phyloP scores from a whole-genome alignment of 1,140 invertebrate species.

The Caenorhabditis remanei region DNA sequence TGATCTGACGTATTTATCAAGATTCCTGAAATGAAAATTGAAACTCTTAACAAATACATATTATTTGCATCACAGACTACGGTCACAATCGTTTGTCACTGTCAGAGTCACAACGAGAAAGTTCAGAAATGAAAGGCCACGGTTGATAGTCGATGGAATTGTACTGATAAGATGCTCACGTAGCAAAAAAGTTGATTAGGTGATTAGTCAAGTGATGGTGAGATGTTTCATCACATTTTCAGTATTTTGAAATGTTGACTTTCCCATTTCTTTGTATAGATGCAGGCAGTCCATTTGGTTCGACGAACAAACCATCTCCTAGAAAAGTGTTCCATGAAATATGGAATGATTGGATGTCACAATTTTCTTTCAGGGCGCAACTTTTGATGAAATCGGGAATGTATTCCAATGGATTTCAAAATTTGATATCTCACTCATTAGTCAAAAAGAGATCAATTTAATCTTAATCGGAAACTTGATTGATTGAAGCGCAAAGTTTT shows the following conservation, averaged over 20 bases:
- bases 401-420: no score
- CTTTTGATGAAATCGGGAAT: no score
- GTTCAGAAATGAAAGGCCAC: slow-evolving; percentile 45
- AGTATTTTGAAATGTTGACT: neutral
- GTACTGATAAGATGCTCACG: slow-evolving; percentile 43
- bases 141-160: slow-evolving; percentile 34
- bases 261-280: no score
- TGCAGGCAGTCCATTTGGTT: no score
- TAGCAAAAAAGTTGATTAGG: neutral
- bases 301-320: no score
- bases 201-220: slow-evolving; percentile 32
- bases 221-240: slow-evolving; percentile 20
- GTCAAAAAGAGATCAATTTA: slow-evolving; percentile 8
- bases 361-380: no score
- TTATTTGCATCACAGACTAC: no score
- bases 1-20: no score
- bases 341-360: no score
- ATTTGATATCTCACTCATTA: slow-evolving; percentile 2
- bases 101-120: neutral
- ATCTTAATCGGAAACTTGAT: neutral
- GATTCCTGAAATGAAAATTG: neutral
- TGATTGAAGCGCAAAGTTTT: neutral
- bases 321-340: no score
- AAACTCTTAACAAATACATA: neutral
- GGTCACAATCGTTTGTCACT: neutral